Base-by-base conservation (phyloP, 2,797 vertebrate species). In the Argentina silus region DNA sequence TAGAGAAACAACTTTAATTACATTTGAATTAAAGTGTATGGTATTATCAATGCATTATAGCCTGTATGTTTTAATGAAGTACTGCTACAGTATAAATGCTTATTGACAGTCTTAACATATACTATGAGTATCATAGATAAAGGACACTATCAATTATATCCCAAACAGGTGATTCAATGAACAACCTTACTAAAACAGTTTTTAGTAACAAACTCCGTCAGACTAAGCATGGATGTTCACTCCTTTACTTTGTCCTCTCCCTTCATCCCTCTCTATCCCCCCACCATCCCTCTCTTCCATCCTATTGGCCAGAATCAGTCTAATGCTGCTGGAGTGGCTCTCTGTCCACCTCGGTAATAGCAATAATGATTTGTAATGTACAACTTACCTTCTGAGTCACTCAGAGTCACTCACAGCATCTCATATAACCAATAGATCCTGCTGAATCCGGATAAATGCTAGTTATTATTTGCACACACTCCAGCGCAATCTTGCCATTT, bases 281-380 rank as follows among this genome's bases (percentile, higher is more conserved):
- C 80, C n/a, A n/a, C n/a, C n/a, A n/a, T n/a, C n/a, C n/a, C n/a
- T n/a, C n/a, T n/a, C 84, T 86, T 90, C 86, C 76, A 60, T 82
- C 66, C 85, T 76, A 17, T 75, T 82, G 78, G 77, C 83, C 77
- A 81, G 88, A 83, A 81, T 90, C 86, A 85, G 72, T 76, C 83
- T 90, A 91, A 92, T 91, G 86, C 87, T 59, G 70, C 73, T 77
- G 86, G 87, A 91, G 90, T 90, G 85, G 85, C 86, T 80, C 84
- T 88, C 81, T 78, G 78, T 74, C 80, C 60, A 27, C 85, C 81
- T 76, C 68, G 81, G 79, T 88, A 87, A 91, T 89, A 84, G 91
- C 85, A 82, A 66, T 36, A 36, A 36, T 53, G 51, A 6, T 15
- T 7, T 53, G 73, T 85, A 89, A 88, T 90, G 84, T 83, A 85